Evolutionary conservation across 30 jellyfish, hydroid and myxozoan genomes (phyloP), one percentile per base, ranked within the genome.

Genomic region (Chrysaora quinquecirrha): DNA sequence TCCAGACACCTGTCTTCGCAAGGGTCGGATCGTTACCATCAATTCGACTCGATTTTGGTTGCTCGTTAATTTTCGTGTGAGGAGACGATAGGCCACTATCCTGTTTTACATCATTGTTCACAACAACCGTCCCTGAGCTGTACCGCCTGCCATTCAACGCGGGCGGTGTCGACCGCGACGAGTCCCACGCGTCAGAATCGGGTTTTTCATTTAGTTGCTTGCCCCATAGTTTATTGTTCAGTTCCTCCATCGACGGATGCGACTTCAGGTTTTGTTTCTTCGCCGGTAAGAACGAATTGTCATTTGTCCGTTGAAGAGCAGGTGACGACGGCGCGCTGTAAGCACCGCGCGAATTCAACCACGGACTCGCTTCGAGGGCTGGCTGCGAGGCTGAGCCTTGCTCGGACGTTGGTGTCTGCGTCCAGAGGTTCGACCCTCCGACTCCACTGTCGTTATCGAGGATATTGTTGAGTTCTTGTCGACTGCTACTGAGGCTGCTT

Each of bases 321-420:
- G 99, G 99, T 27, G 99, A 95, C 20, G 99, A 95, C 12, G 99
- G 99, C 3, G 99, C 99, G 66, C 99, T 95, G 91, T 95, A 95
- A 11, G 99, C 99, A 28, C 99, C 97, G 30, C 99, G 97, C n/a
- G 91, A 38, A 50, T 81, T 97, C 43, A 83, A 34, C 99, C 99
- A 95, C 2, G 96, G 95, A 6, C 81, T 83, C 48, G 86, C 87
- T 19, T 89, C 99, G 22, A 95, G 65, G 22, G 91, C 91, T 24
- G 90, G 87, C 64, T 89, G 95, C 35, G 89, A 74, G n/a, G 95
- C 78, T 1, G 86, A 60, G 34, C 88, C 96, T 54, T 78, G 95
- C 33, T 68, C 96, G 29, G 97, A 80, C 25, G 97, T 67, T 1
- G 97, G 97, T 1, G 99, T 94, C 72, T 71, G 95, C 11, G 89